Evolutionary conservation across 2,888 invertebrate genomes (phyloP).

Genomic region (Temnothorax unifasciatus): DNA sequence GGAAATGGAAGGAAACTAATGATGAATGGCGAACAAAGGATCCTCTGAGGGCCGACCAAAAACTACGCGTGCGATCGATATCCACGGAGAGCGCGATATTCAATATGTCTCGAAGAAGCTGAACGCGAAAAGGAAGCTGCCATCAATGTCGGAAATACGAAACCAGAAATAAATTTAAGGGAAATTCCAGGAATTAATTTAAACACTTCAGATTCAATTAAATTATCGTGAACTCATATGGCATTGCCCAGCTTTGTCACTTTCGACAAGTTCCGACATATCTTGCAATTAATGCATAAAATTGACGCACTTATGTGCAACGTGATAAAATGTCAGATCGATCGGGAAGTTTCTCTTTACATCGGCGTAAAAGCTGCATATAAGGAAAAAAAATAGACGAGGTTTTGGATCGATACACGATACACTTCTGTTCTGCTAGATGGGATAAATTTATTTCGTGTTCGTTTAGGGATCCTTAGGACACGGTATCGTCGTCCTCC

Average conservation of each 20-base stretch:
- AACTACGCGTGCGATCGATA: conserved; percentile 67
- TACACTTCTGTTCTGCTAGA: neutral
- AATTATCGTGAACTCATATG: conserved; percentile 18
- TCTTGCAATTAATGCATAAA: neutral
- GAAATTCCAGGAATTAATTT: neutral
- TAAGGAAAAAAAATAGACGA: neutral
- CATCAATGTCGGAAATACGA: conserved; percentile 55
- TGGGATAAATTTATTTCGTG: neutral
- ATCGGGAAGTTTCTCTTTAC: neutral
- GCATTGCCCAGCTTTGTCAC: neutral
- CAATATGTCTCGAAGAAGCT: conserved; percentile 66
- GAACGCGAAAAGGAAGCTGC: conserved; percentile 53
- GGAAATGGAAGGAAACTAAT: conserved; percentile 9
- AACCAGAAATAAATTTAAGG: neutral
- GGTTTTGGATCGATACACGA: neutral
- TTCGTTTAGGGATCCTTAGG: conserved; percentile 28
- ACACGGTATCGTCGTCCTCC: conserved; percentile 19
- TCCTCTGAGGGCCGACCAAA: conserved; percentile 56
- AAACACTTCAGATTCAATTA: neutral
- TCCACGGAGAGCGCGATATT: conserved; percentile 56
- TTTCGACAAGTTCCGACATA: neutral
- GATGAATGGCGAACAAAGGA: conserved; percentile 61
- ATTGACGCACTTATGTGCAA: too few species aligned
- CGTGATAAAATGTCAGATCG: too few species aligned
- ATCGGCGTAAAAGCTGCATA: neutral